Evolutionary conservation across 2,888 invertebrate genomes (phyloP).

Genomic region (Lithodes maja): DNA sequence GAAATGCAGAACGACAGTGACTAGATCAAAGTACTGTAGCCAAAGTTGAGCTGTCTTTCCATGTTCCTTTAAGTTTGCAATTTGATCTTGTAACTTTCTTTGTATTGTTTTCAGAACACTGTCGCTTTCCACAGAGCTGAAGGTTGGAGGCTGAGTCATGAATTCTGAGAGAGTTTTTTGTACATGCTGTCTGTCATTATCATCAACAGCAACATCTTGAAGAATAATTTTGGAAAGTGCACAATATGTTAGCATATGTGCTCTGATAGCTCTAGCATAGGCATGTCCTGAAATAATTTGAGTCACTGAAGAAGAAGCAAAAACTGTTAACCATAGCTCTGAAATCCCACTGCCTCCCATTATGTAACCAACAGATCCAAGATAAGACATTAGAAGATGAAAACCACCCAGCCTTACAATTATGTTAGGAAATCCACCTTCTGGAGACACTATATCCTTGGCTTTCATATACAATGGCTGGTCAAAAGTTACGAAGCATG

Average conservation of each 20-base stretch:
- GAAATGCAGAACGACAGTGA: too few relatives aligned
- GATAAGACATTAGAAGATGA: constrained; percentile 21
- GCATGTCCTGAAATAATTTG: constrained; percentile 19
- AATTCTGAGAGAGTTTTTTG: background rate
- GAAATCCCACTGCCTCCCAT: constrained; percentile 10
- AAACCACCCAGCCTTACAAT: constrained; percentile 11
- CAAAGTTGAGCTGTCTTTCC: constrained; percentile 72
- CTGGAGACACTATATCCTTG: constrained; percentile 33
- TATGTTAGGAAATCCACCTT: constrained; percentile 30
- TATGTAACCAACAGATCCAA: constrained; percentile 9
- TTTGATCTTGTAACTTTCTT: constrained; percentile 13
- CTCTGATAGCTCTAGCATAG: constrained; percentile 22
- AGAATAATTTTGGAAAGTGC: too few relatives aligned
- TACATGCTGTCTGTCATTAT: background rate
- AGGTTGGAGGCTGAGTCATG: constrained; percentile 29
- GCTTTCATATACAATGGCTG: constrained; percentile 31
- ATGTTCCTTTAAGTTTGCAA: constrained; percentile 16
- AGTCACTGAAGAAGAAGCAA: constrained; percentile 32
- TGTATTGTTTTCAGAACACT: constrained; percentile 19
- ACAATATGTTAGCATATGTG: constrained; percentile 10
- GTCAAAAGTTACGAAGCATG: constrained; percentile 5
- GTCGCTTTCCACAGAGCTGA: constrained; percentile 14
- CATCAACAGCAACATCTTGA: background rate
- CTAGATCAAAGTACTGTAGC: constrained; percentile 72
- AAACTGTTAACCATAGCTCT: constrained; percentile 19